Percentiles rank a stretch among this genome's conserved stretches.
Evolutionary conservation across 2,113 vertebrate genomes (phyloP).

Genomic region (Thalassarche chlororhynchos): DNA sequence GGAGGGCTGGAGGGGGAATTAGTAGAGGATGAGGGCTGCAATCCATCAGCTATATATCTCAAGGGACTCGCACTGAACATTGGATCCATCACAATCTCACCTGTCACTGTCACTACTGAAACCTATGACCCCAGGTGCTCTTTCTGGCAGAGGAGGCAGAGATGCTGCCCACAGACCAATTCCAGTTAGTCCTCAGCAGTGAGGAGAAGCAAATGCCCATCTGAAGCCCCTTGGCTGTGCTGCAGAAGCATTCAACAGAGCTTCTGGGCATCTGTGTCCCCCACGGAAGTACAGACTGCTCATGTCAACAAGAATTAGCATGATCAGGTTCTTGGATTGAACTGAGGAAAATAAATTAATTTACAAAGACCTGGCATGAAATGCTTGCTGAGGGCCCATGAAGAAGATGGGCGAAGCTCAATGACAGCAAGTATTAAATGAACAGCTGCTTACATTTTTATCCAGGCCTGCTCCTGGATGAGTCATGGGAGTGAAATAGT

Average conservation of each 20-base stretch:
- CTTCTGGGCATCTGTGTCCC: background rate
- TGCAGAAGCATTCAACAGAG: background rate
- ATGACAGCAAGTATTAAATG: background rate
- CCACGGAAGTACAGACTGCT: background rate
- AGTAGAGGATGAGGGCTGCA: background rate
- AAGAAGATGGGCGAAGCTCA: background rate
- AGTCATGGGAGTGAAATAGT: constrained; percentile 80
- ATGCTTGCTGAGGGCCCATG: background rate
- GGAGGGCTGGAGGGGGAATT: background rate
- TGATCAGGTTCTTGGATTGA: background rate
- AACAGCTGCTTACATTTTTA: constrained; percentile 80
- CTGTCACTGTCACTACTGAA: background rate
- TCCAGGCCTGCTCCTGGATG: constrained; percentile 84
- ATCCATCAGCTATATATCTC: background rate
- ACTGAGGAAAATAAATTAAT: background rate
- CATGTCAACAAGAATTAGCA: background rate
- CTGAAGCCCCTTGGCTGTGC: background rate
- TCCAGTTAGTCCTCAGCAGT: background rate
- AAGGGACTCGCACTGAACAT: background rate
- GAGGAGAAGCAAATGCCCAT: background rate
- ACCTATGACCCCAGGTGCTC: background rate
- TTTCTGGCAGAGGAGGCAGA: background rate
- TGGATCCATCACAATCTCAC: background rate
- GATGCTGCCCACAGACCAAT: background rate
- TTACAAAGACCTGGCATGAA: background rate